Conservation (phyloP, 2,888 invertebrate species). For the Resseliella maxima region DNA sequence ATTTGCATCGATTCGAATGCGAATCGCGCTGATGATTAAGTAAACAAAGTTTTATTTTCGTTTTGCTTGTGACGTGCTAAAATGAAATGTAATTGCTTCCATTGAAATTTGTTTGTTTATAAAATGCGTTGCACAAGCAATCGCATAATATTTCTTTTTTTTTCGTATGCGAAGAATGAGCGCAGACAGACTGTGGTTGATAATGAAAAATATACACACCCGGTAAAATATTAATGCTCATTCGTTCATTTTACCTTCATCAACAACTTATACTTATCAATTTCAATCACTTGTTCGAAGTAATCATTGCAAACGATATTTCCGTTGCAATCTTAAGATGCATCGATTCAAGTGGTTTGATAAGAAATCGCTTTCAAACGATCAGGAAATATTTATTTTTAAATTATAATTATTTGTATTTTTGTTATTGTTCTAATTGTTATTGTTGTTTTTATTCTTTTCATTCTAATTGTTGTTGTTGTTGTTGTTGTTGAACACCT, state of each 20-base stretch:
- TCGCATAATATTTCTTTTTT: neutral
- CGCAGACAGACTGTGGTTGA: too few species aligned
- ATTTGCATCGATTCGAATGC: neutral
- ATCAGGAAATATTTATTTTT: slow-evolving; percentile 29
- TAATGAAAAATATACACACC: too few species aligned
- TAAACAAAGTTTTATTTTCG: slow-evolving; percentile 10
- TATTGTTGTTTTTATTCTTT: neutral
- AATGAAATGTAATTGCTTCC: neutral
- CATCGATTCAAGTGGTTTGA: too few species aligned
- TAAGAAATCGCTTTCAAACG: too few species aligned
- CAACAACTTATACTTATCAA: neutral
- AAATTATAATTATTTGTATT: neutral
- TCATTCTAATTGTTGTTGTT: neutral
- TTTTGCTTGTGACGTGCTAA: neutral
- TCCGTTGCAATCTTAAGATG: neutral
- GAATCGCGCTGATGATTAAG: neutral
- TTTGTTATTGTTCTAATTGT: neutral
- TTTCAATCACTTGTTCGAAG: neutral
- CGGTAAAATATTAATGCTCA: neutral
- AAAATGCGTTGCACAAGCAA: neutral
- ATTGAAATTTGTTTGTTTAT: slow-evolving; percentile 13
- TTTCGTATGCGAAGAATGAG: too few species aligned
- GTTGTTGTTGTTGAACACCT: neutral
- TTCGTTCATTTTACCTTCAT: neutral
- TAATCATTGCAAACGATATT: neutral